Evolutionary conservation across 2,113 vertebrate genomes (phyloP).

Genomic region (Mobula hypostoma): DNA sequence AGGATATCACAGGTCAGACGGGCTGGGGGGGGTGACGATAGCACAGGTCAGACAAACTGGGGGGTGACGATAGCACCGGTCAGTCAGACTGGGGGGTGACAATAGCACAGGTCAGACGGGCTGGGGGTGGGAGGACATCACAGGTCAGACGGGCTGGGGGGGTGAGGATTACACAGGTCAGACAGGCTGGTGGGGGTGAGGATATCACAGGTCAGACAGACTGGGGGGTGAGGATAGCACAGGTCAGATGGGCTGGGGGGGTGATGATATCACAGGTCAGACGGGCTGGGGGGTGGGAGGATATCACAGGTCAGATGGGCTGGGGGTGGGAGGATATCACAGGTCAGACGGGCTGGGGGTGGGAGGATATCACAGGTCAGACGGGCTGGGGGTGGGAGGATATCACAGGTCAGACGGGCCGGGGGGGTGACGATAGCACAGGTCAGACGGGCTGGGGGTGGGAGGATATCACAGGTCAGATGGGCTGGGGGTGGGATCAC

Average conservation of each 20-base stretch:
- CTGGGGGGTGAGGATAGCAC: conserved; percentile 44
- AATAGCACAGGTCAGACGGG: not conserved
- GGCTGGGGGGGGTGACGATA: not conserved
- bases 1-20: not conserved
- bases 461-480: not conserved
- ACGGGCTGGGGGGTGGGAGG: not conserved
- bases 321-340: not conserved
- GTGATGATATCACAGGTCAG: not conserved
- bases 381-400: too few species aligned
- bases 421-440: too few species aligned
- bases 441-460: not conserved
- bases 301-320: not conserved
- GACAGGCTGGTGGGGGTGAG: too few species aligned
- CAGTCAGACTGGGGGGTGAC: too few species aligned
- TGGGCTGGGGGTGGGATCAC: not conserved
- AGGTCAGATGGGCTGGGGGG: conserved; percentile 38
- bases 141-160: not conserved
- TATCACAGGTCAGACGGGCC: too few species aligned
- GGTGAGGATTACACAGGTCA: not conserved
- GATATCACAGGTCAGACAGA: not conserved
- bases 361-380: too few species aligned
- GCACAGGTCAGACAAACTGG: conserved; percentile 34
- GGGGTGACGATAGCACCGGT: conserved; percentile 34
- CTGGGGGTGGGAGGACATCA: too few species aligned
- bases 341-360: too few species aligned